Base-by-base conservation (phyloP, 2,888 invertebrate genomes). In the Strigamia transsilvanica region DNA sequence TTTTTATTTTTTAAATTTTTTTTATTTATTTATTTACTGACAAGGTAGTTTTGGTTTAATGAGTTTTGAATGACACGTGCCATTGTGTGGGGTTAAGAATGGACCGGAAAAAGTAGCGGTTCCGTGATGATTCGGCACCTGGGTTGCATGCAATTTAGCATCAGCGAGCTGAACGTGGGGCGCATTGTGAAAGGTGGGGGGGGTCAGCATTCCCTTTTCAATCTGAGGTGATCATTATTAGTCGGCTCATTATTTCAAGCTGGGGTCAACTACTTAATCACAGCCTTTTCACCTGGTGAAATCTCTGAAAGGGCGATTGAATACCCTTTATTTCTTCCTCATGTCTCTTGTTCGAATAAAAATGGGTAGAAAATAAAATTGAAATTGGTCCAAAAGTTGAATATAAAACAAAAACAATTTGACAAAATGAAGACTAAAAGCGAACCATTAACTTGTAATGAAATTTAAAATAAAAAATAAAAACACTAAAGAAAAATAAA, bases 91-190 rank as follows among this genome's bases (percentile, higher is more conserved):
- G 7, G 27, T 66, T 66, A 66, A 66, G 66, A 66, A 66, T 66
- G 66, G 66, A 66, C 66, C 66, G 66, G 66, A 66, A 66, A 66
- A 66, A 66, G 66, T 66, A 66, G 66, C 66, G 66, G 66, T 66
- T 66, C 66, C 27, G 66, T 15, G 66, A 66, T 66, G 66, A 66
- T 27, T 66, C 66, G 66, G 66, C 66, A 66, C 66, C 66, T 66
- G 66, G 66, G 66, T 15, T 66, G 66, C 66, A 15, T 66, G 66
- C 66, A 66, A 66, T 66, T 66, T 66, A 66, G 66, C 27, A 15
- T 66, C 66, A 66, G 27, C 27, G 66, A 51, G 66, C 66, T 13
- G 23, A 32, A 66, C 66, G 32, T 13, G 23, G 27, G 66, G 23
- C 10, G 66, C 27, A 15, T 66, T 66, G 27, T 66, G 32, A 66